phyloP scores from a whole-genome alignment of 2,888 invertebrate species.

The Limenitis camilla region DNA sequence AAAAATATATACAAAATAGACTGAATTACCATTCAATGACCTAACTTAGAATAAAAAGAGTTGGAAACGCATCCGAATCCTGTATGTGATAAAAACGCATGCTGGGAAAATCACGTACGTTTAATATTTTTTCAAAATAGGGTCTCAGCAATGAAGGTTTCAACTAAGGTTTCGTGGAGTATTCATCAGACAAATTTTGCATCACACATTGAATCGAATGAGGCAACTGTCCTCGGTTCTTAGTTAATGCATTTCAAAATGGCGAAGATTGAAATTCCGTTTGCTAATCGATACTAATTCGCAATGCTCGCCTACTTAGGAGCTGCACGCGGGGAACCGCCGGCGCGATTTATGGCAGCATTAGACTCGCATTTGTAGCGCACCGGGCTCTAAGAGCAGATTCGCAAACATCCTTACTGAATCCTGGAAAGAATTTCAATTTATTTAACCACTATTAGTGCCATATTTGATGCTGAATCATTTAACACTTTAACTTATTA shows the following conservation, averaged over 20 bases:
- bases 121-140: too few relatives aligned
- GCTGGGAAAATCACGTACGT: too few relatives aligned
- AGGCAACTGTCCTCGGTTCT: neutral
- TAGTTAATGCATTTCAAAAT: constrained; percentile 1
- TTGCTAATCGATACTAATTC: constrained; percentile 64
- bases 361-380: constrained; percentile 48
- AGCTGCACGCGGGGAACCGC: constrained; percentile 30
- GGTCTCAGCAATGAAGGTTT: too few relatives aligned
- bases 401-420: constrained; percentile 4
- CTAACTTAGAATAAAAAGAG: too few relatives aligned
- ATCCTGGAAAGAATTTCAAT: constrained; percentile 4
- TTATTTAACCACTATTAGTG: neutral
- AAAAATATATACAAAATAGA: too few relatives aligned
- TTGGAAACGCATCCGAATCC: too few relatives aligned
- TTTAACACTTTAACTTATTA: too few relatives aligned
- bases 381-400: neutral
- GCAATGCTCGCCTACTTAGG: constrained; percentile 42
- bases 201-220: neutral
- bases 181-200: too few relatives aligned
- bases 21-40: too few relatives aligned
- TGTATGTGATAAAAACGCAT: too few relatives aligned
- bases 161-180: too few relatives aligned
- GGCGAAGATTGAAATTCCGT: constrained; percentile 43
- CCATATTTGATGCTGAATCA: constrained; percentile 27
- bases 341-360: constrained; percentile 56